Evolutionary conservation across 2,888 invertebrate species (phyloP).

Genomic region (Microdon myrmicae): DNA sequence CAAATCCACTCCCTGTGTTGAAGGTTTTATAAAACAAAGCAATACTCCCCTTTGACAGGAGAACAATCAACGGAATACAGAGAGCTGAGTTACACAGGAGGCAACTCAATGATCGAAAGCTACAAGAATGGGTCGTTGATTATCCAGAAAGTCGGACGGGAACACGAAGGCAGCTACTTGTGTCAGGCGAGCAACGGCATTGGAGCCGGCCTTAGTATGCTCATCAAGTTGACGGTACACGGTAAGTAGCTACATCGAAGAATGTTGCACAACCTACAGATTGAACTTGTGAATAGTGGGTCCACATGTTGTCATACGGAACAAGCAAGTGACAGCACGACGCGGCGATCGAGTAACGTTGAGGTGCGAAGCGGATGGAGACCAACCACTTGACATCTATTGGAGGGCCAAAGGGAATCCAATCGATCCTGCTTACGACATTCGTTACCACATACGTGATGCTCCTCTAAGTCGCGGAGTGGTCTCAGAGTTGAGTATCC

Average conservation of each 20-base stretch:
- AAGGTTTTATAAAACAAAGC: background rate
- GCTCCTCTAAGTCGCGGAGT: constrained; percentile 65
- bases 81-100: constrained; percentile 68
- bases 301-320: constrained; percentile 68
- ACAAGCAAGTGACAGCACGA: constrained; percentile 68
- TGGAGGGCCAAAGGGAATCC: constrained; percentile 69
- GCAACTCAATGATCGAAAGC: constrained; percentile 64
- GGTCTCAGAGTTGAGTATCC: constrained; percentile 71
- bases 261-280: background rate
- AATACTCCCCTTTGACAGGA: constrained; percentile 54
- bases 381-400: constrained; percentile 69
- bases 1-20: background rate
- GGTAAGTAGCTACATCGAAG: constrained; percentile 66
- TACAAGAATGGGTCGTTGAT: constrained; percentile 69
- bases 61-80: constrained; percentile 69
- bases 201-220: constrained; percentile 72
- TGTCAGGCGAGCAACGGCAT: constrained; percentile 74
- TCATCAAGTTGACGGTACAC: constrained; percentile 72
- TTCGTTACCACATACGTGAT: constrained; percentile 66
- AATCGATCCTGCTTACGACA: constrained; percentile 69
- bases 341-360: constrained; percentile 69
- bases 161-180: constrained; percentile 70
- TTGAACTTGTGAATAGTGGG: constrained; percentile 64
- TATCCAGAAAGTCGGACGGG: constrained; percentile 69
- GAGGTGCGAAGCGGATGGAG: constrained; percentile 70